Percentiles rank a stretch among this genome's conserved stretches.
These are phyloP conservation scores for Stictocephala bisonia DNA, from an alignment of 2,888 invertebrate genomes.

Conservation along the genomic window DNA sequence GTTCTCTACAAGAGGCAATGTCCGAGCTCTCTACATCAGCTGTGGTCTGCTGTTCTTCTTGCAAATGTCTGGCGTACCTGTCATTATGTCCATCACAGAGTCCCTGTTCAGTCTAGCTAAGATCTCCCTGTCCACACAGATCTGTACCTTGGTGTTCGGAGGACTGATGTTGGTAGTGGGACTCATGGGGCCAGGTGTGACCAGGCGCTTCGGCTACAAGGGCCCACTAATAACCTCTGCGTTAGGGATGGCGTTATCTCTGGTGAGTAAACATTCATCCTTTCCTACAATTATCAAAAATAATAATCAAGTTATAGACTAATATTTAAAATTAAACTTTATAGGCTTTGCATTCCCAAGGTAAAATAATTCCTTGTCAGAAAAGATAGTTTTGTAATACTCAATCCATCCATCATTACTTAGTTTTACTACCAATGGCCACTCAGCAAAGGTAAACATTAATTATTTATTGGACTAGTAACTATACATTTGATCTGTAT, in stretches of 20 bases:
- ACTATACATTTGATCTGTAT: too few species aligned
- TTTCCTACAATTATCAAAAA: too few species aligned
- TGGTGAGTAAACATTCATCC: too few species aligned
- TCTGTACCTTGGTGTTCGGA: constrained; percentile 36
- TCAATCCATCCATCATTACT: too few species aligned
- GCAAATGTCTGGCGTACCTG: constrained; percentile 60
- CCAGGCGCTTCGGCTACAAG: constrained; percentile 65
- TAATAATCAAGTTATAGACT: too few species aligned
- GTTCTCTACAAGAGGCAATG: constrained; percentile 31
- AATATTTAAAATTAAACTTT: too few species aligned
- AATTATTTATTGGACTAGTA: too few species aligned
- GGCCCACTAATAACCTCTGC: constrained; percentile 64
- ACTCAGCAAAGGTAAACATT: too few species aligned
- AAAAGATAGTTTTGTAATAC: too few species aligned
- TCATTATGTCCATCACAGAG: constrained; percentile 57
- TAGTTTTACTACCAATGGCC: too few species aligned
- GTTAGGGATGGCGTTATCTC: constrained; percentile 57
- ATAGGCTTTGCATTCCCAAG: too few species aligned
- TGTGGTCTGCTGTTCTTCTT: constrained; percentile 64
- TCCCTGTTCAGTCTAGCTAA: constrained; percentile 57
- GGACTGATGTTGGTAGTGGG: constrained; percentile 49
- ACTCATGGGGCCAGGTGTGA: constrained; percentile 56
- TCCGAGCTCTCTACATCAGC: constrained; percentile 48
- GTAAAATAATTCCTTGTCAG: too few species aligned
- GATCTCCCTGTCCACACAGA: background rate